Base-by-base conservation (phyloP, 2,888 invertebrate genomes). In the Hylaea fasciaria region DNA sequence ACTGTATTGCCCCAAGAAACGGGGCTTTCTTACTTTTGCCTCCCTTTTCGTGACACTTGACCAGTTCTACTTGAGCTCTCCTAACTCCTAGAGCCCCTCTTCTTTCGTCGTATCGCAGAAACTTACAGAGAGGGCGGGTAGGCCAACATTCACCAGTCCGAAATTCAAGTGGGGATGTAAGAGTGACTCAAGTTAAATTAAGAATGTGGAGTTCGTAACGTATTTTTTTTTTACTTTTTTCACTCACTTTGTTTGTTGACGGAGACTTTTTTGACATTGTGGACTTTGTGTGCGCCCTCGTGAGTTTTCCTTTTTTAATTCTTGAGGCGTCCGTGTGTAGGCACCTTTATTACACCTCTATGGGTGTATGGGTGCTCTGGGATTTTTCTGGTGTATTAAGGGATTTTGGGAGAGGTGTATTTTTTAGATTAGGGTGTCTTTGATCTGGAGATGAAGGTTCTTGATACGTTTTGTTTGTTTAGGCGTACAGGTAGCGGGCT, bases 171-270 rank as follows among this genome's bases (percentile, higher is more conserved):
- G 82, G 87, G 87, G 89, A 87, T 86, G 89, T 88, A 87, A 88
- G 86, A 90, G 88, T 87, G 90, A 89, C 90, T 91, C 90, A 91
- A 91, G 91, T 91, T 92, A 91, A 91, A 92, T 92, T 92, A 92
- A 92, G 92, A 92, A 92, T 92, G 90, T 91, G 89, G 86, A 90
- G 86, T 84, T 88, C 82, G 81, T 81, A 73, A 80, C 82, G 78
- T 77, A 62, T 61, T 61, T 82, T 85, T 48, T 83, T 48, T 83
- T 84, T 83, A 83, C 78, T 78, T 76, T 77, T 61, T 61, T 61
- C 61, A 61, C 61, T 81, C 81, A 85, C 85, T 88, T 87, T 90
- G 91, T 91, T 91, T 91, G 91, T 91, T 86, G 89, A 87, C 83
- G 80, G 81, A 78, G 87, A 88, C 88, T 91, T 91, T 89, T 89